Conservation (phyloP, 2,888 invertebrate species). For the Sycophila texana region DNA sequence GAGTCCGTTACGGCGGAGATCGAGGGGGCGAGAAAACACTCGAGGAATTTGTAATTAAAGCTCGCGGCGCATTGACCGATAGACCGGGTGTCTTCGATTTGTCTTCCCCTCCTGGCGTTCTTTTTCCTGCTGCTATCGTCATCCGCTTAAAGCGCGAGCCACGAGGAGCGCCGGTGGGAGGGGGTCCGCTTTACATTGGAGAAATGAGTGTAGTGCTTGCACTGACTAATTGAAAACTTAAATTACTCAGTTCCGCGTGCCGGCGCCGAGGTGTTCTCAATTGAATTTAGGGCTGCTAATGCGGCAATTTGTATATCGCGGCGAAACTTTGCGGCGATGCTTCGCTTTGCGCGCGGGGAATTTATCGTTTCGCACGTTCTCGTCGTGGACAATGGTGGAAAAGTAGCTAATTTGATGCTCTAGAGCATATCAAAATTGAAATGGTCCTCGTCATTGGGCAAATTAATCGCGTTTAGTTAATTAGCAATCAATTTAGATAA, state of each 20-base stretch:
- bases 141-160: not conserved
- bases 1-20: not conserved
- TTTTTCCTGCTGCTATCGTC: not conserved
- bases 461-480: too few species aligned
- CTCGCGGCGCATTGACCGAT: slow-evolving; percentile 8
- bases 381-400: too few species aligned
- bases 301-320: too few species aligned
- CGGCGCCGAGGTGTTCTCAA: too few species aligned
- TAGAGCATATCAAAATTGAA: too few species aligned
- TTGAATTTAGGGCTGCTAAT: too few species aligned
- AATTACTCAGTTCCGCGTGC: slow-evolving; percentile 15
- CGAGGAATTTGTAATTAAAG: slow-evolving; percentile 47
- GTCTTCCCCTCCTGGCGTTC: not conserved
- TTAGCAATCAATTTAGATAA: too few species aligned
- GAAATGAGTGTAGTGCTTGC: not conserved
- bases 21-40: slow-evolving; percentile 28
- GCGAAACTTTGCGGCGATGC: too few species aligned
- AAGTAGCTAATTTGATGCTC: too few species aligned
- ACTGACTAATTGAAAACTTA: slow-evolving; percentile 37
- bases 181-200: not conserved
- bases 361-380: too few species aligned
- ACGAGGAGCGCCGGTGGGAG: not conserved
- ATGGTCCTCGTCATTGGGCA: too few species aligned
- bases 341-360: too few species aligned
- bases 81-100: not conserved